A percentile compares a stretch with the other conserved stretches of the same genome.
Evolutionary conservation across 2,113 vertebrate species (phyloP).

Genomic region (Lota lota): DNA sequence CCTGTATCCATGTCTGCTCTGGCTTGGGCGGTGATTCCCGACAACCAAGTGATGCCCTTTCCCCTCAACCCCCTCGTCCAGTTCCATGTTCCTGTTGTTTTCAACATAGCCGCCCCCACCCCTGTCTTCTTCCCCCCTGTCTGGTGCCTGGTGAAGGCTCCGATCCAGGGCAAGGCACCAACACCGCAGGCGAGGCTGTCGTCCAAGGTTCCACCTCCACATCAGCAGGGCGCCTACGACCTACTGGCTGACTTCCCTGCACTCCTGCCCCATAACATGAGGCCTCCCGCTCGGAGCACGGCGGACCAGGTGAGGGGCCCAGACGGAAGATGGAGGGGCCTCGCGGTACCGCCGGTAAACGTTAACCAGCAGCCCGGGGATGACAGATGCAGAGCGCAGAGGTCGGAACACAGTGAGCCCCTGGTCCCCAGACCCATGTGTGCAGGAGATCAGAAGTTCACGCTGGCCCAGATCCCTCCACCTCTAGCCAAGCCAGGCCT

Average conservation of each 20-base stretch:
- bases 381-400: constrained; percentile 16
- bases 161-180: constrained; percentile 27
- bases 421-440: constrained; percentile 37
- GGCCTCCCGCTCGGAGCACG: not conserved
- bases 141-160: constrained; percentile 8
- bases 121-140: not conserved
- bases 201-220: not conserved
- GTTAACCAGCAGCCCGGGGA: constrained; percentile 22
- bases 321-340: constrained; percentile 9
- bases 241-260: constrained; percentile 48
- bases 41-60: constrained; percentile 40
- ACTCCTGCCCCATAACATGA: constrained; percentile 24
- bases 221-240: constrained; percentile 32
- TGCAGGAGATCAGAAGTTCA: constrained; percentile 34
- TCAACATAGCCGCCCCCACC: not conserved
- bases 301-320: no score
- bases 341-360: not conserved
- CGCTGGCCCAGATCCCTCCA: constrained; percentile 17
- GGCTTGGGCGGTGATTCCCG: constrained; percentile 20
- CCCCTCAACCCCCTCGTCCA: constrained; percentile 24
- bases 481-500: constrained; percentile 17
- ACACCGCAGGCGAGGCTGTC: constrained; percentile 12
- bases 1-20: constrained; percentile 12
- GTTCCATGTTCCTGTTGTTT: constrained; percentile 28
- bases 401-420: constrained; percentile 25